Evolutionary conservation across 2,797 vertebrate genomes (phyloP), one percentile per base, ranked within the genome.

Genomic region (Rhabdomys pumilio): DNA sequence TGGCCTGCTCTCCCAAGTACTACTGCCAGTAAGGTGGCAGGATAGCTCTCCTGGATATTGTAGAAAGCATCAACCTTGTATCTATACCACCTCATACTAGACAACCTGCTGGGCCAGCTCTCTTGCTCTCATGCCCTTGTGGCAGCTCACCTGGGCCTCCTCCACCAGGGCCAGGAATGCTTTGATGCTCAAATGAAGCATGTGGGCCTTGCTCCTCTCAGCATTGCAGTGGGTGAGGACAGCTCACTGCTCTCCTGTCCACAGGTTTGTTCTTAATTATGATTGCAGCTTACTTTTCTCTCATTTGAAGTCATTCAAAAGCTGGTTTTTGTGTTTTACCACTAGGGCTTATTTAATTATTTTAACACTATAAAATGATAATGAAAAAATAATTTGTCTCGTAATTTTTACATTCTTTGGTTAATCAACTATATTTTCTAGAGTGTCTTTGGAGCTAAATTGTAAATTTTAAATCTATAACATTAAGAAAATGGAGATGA

Each of bases 271-370:
- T 83, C 34, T 81, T 47, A 96, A 96, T 67, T 67, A 63, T 63
- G n/a, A 47, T 81, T 85, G 86, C 80, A 97, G 77, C 24, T 81
- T 80, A 93, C 75, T 92, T 90, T 93, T 75, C 87, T 88, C 95
- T 93, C 15, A 63, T 85, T 94, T 77, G 31, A 38, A 12, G 19
- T 87, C 7, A 94, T 38, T 93, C 38, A 93, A 67, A 34, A 57
- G 14, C n/a, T 81, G 10, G 80, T 47, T 44, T 13, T 61, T 12
- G 50, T 50, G 11, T 50, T 50, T 50, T 9, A 50, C 10, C 50
- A 50, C 50, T 50, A 50, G 50, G 50, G 50, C 50, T 50, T 50
- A 50, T 50, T 50, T 50, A 50, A 50, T 50, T 50, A 50, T 50
- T 50, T 50, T 50, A 50, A 50, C 50, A 50, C 10, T 50, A 50